Base-by-base conservation (phyloP, 2,888 invertebrate species). In the Macaria liturata region DNA sequence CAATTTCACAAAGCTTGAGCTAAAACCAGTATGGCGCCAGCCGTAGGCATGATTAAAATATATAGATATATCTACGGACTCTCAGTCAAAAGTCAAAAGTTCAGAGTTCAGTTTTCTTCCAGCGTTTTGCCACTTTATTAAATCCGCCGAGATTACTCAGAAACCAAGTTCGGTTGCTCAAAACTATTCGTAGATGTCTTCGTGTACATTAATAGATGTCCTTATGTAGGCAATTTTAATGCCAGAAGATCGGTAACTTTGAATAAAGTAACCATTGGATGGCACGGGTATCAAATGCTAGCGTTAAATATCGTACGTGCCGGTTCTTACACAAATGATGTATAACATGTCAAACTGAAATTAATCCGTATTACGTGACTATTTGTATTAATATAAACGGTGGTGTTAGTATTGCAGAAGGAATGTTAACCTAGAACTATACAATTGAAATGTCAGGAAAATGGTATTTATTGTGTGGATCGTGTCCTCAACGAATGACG, bases 141-240 rank as follows among this genome's bases (percentile, higher is more conserved):
- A 56, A 52, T 57, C 49, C 37, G 49, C 51, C 5, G 39, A 39
- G 44, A 48, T 20, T 46, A 9, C 32, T 43, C 9, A 46, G 42
- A 46, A 53, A 49, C 9, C 32, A 45, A 46, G 40, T 50, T 34
- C 32, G 46, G 46, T 57, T 61, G 51, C 49, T 62, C 51, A 66
- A 61, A 60, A 49, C 49, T 49, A 51, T 54, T 56, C 49, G 46
- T 39, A 50, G 57, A 57, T 66, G 68, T 70, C 70, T 69, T 70
- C 71, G 49, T 43, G 55, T 54, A 56, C 32, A 55, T 49, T 49
- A 53, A 47, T 49, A 40, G n/a, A 45, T 54, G 50, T 51, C 44
- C 46, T 49, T 59, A 78, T 76, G 74, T 76, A 78, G 72, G 73
- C 76, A 80, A 81, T 75, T 74, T 77, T 76, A 83, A 83, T 81